These are phyloP conservation scores for Pteronotus mesoamericanus DNA, from an alignment of 2,797 vertebrate genomes.

Conservation along the genomic window DNA sequence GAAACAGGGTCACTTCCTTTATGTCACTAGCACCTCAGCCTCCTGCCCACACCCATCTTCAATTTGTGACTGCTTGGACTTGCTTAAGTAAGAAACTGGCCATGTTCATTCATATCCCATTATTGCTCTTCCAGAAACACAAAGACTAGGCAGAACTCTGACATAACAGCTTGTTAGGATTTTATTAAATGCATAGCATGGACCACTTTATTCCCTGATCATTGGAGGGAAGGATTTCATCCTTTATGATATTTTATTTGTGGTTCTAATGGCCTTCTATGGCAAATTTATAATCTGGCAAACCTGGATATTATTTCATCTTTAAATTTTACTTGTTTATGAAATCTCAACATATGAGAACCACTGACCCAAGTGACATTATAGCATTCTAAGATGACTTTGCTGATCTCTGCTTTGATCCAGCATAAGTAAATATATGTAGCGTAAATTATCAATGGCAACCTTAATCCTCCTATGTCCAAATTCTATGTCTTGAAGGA, in stretches of 20 bases:
- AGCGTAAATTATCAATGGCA: background rate
- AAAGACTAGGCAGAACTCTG: background rate
- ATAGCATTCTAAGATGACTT: background rate
- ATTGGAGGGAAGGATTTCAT: background rate
- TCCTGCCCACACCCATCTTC: background rate
- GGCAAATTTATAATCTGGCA: constrained; percentile 18
- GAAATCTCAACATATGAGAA: background rate
- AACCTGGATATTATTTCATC: constrained; percentile 27
- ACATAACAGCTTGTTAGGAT: background rate
- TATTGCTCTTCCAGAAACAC: background rate
- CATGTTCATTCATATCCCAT: background rate
- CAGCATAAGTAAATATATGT: background rate
- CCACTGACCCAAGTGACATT: background rate
- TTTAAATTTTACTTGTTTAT: background rate
- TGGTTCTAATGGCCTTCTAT: constrained; percentile 25
- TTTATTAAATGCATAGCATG: background rate
- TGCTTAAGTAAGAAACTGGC: constrained; percentile 21
- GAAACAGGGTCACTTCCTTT: constrained; percentile 32
- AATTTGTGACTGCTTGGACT: background rate
- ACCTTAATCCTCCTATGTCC: background rate
- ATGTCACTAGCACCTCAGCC: background rate
- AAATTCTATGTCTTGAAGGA: background rate
- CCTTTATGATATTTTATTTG: constrained; percentile 11
- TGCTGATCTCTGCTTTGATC: background rate
- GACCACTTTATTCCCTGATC: background rate